A percentile compares a stretch with the other conserved stretches of the same genome.
These are phyloP conservation scores for Himalopsyche kuldschensis DNA, from an alignment of 2,888 invertebrate genomes.

Conservation along the genomic window DNA sequence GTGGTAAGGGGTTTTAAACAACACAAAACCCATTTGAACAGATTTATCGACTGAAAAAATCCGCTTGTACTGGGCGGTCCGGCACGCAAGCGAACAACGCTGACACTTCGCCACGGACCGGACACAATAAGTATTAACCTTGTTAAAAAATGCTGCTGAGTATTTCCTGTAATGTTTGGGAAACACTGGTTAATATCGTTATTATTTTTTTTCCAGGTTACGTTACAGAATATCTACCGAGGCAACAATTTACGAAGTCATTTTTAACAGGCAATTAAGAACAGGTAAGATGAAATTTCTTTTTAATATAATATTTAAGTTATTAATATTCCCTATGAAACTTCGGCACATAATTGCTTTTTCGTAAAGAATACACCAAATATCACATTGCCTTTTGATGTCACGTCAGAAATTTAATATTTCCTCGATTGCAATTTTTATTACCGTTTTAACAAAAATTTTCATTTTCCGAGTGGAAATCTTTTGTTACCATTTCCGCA, in stretches of 20 bases:
- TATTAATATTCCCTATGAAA: background rate
- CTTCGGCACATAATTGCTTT: background rate
- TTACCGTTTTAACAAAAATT: no score
- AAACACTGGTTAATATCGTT: conserved; percentile 1
- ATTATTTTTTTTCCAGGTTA: conserved; percentile 59
- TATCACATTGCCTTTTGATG: background rate
- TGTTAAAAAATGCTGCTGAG: background rate
- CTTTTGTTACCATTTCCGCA: no score
- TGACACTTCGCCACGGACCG: no score
- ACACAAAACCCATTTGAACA: no score
- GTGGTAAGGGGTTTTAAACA: no score
- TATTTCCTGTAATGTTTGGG: background rate
- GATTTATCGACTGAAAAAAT: no score
- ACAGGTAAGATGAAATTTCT: conserved; percentile 13
- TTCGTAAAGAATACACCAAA: background rate
- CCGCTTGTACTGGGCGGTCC: no score
- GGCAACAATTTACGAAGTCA: conserved; percentile 61
- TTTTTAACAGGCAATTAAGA: conserved; percentile 52
- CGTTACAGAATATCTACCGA: conserved; percentile 59
- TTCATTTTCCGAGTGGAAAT: no score
- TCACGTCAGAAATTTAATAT: no score
- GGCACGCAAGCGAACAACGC: no score
- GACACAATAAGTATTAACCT: no score
- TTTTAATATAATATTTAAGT: background rate
- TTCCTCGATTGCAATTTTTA: no score